These are phyloP conservation scores for Eumeta japonica DNA, from an alignment of 1,140 invertebrate genomes.

Conservation along the genomic window DNA sequence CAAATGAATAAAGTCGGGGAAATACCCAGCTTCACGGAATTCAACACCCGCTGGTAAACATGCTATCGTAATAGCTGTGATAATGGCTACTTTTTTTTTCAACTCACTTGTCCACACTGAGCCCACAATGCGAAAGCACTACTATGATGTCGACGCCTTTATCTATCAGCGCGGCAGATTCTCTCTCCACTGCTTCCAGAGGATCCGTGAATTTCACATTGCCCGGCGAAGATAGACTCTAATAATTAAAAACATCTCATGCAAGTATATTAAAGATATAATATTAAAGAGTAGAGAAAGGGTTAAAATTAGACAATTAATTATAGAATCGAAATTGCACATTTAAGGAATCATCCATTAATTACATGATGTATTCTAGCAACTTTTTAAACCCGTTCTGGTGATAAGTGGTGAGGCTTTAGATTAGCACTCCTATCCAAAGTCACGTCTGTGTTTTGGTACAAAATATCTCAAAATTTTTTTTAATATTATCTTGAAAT, in stretches of 20 bases:
- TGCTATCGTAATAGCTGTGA: too few species aligned
- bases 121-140: constrained; percentile 77
- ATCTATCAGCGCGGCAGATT: constrained; percentile 61
- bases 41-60: too few species aligned
- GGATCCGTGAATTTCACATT: constrained; percentile 68
- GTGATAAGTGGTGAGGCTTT: too few species aligned
- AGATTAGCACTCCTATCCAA: too few species aligned
- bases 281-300: not conserved
- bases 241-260: constrained; percentile 12
- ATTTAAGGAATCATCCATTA: not conserved
- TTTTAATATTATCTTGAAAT: too few species aligned
- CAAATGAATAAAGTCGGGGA: too few species aligned
- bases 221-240: constrained; percentile 36
- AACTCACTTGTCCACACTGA: constrained; percentile 63
- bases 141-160: constrained; percentile 75
- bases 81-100: too few species aligned
- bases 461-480: too few species aligned
- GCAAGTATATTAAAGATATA: not conserved
- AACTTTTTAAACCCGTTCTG: too few species aligned
- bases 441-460: too few species aligned
- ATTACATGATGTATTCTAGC: too few species aligned
- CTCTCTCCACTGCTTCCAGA: constrained; percentile 61
- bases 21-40: too few species aligned
- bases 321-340: not conserved
- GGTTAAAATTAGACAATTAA: constrained; percentile 2